Conservation (phyloP, 2,113 vertebrate genomes). For the Sardina pilchardus region DNA sequence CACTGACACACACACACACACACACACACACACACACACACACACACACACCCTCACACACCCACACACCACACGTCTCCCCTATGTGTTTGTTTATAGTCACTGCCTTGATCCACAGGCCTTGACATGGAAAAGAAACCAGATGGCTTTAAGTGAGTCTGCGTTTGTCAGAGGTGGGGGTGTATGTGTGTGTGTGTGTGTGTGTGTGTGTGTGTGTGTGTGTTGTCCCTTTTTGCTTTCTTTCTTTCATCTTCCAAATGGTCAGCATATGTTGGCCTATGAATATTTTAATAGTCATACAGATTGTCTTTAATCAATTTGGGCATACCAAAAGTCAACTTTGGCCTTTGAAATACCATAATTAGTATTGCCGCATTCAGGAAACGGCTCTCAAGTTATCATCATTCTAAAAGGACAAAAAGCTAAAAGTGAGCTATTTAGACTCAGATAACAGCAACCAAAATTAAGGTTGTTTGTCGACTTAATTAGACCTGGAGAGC, state of each 20-base stretch:
- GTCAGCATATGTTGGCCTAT: background rate
- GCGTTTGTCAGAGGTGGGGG: background rate
- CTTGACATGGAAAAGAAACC: constrained; percentile 34
- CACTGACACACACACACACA: background rate
- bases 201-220: constrained; percentile 26
- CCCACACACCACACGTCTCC: background rate
- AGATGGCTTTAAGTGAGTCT: constrained; percentile 42
- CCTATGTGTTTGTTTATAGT: constrained; percentile 42
- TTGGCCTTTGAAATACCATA: background rate
- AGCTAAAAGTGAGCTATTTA: background rate
- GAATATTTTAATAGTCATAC: background rate
- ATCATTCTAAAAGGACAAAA: background rate
- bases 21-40: background rate
- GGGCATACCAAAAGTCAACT: background rate
- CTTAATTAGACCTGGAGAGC: background rate
- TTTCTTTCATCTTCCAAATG: constrained; percentile 40
- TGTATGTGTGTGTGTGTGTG: background rate
- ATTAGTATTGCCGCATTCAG: background rate
- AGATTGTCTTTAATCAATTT: background rate
- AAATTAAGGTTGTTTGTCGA: background rate
- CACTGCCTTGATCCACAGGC: constrained; percentile 33
- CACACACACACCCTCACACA: too few species aligned
- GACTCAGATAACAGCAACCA: background rate
- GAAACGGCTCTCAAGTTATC: background rate
- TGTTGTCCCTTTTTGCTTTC: background rate